A percentile compares a stretch with the other conserved stretches of the same genome.
phyloP scores from a whole-genome alignment of 2,113 vertebrate species.

The Ceratotherium simum region DNA sequence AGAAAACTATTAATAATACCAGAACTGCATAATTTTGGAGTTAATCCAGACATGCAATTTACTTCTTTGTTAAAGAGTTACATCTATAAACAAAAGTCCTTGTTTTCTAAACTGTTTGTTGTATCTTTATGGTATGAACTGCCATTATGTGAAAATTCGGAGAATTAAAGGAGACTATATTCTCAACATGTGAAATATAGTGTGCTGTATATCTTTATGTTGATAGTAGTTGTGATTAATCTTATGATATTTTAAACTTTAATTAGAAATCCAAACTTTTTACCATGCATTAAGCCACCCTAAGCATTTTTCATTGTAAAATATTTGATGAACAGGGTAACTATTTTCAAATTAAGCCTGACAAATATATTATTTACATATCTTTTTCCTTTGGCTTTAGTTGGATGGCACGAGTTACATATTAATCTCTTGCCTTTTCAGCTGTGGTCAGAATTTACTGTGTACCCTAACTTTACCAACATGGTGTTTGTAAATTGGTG shows the following conservation, averaged over 20 bases:
- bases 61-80: neutral
- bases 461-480: neutral
- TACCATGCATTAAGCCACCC: neutral
- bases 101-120: neutral
- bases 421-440: neutral
- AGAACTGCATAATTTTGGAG: neutral
- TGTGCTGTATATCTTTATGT: neutral
- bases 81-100: neutral
- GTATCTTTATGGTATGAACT: neutral
- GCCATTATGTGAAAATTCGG: neutral
- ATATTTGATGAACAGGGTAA: neutral
- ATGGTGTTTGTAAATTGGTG: neutral
- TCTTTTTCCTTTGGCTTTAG: neutral
- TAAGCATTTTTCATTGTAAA: neutral
- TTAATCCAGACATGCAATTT: neutral
- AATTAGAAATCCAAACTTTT: neutral
- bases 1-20: neutral
- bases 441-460: neutral
- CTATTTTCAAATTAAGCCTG: neutral
- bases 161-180: neutral
- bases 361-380: neutral
- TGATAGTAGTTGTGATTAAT: neutral
- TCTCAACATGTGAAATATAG: neutral
- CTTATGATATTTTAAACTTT: neutral
- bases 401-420: neutral